Base-by-base conservation (phyloP, 1,140 invertebrate species). In the Dendrolimus kikuchii region DNA sequence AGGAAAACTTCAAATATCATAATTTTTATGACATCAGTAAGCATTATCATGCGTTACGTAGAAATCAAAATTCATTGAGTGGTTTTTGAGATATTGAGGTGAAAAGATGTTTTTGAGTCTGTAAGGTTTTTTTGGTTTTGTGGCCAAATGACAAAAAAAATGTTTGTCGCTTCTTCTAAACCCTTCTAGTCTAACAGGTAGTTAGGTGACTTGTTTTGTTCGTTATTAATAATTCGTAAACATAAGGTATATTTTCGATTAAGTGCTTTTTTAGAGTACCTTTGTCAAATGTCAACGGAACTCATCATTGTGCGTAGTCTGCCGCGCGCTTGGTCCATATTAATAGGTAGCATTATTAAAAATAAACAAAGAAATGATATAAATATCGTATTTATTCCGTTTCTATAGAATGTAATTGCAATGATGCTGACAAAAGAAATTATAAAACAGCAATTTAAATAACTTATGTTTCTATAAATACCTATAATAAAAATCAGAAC, bases 341-440 rank as follows among this genome's bases (percentile, higher is more conserved):
- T 7, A n/a, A 42, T 42, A 45, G 43, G 43, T n/a, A 45, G 3
- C 3, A 23, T 23, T 8, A 45, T 1, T n/a, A 40, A 50, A 44
- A 53, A 46, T 40, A 53, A 46, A 53, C 38, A 46, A 53, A 23
- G 46, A 56, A 59, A 55, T 72, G 62, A 66, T 76, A 76, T 73
- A 79, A 77, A 79, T 75, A 78, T 70, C 60, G 64, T 72, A 77
- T 80, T 79, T 81, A 81, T 84, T 81, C 77, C 66, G 67, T 84
- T 81, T 78, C 68, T 71, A 81, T 75, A 78, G 67, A 80, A 81
- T 84, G 74, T 81, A 73, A 71, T 77, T 72, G 75, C 75, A 75
- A 75, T 80, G 66, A 78, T 62, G 64, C 64, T 74, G 74, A 77
- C 59, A 70, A 74, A 76, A 71, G 70, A 68, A 60, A 64, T 62